A percentile compares a stretch with the other conserved stretches of the same genome.
Evolutionary conservation across 2,113 vertebrate species (phyloP).

Genomic region (Cryptotis parvus): DNA sequence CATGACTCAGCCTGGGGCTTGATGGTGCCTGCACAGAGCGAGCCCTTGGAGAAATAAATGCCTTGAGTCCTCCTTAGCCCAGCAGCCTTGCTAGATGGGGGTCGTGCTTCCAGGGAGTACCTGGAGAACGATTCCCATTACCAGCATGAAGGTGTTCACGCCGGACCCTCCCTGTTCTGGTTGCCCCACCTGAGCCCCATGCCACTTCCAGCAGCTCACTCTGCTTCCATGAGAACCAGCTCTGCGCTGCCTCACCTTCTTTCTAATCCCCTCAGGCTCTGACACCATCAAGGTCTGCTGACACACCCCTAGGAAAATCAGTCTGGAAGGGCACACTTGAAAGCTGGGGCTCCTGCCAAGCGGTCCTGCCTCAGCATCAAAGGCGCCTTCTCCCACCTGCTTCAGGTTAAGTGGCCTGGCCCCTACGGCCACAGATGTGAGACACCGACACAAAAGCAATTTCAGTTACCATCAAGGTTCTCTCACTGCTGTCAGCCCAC

Average conservation of each 20-base stretch:
- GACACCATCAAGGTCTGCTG: not conserved
- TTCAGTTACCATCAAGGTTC: not conserved
- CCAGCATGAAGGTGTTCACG: too few relatives aligned
- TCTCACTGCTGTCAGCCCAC: not conserved
- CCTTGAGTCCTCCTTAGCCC: fast-evolving
- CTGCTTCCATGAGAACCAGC: not conserved
- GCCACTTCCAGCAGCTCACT: fast-evolving
- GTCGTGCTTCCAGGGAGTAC: too few relatives aligned
- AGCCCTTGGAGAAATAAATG: not conserved
- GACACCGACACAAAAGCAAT: not conserved
- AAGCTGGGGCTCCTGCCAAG: not conserved
- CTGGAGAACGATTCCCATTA: not conserved
- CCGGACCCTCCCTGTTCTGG: too few relatives aligned
- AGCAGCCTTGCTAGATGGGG: not conserved
- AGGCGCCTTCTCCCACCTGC: not conserved
- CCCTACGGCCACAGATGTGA: not conserved
- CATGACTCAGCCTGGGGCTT: fast-evolving
- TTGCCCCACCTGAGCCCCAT: too few relatives aligned
- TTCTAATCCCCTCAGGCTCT: not conserved
- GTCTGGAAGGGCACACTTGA: not conserved
- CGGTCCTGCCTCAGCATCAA: not conserved
- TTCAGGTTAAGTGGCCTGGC: not conserved
- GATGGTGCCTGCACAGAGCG: fast-evolving
- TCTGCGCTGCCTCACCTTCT: not conserved
- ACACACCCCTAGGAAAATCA: fast-evolving